Percentiles rank a stretch among this genome's conserved stretches.
These are phyloP conservation scores for Atta cephalotes DNA, from an alignment of 1,140 invertebrate species.

Conservation along the genomic window DNA sequence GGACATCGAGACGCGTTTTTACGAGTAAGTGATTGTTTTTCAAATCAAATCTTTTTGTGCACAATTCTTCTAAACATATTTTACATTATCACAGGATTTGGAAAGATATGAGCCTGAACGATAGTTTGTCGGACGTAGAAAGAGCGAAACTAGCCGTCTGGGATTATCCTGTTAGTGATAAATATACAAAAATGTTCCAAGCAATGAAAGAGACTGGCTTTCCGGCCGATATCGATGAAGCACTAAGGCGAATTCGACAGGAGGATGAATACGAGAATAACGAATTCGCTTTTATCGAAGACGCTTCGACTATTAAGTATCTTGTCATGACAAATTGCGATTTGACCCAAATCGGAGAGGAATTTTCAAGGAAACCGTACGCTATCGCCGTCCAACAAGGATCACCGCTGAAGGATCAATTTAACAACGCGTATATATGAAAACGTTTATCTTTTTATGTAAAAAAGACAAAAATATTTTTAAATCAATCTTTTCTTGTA, in stretches of 20 bases:
- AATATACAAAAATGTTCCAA: slow-evolving; percentile 99
- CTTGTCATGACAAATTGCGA: slow-evolving; percentile 95
- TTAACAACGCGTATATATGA: slow-evolving; percentile 94
- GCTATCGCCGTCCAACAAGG: slow-evolving; percentile 98
- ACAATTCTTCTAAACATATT: neutral
- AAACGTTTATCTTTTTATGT: neutral
- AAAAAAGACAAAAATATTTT: neutral
- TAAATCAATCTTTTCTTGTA: slow-evolving; percentile 23
- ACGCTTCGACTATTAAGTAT: slow-evolving; percentile 97
- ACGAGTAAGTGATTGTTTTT: slow-evolving; percentile 91
- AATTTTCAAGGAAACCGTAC: slow-evolving; percentile 98
- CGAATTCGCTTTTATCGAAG: slow-evolving; percentile 97
- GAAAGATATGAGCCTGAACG: slow-evolving; percentile 99
- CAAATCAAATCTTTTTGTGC: neutral
- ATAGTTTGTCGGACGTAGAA: slow-evolving; percentile 95
- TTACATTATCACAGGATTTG: slow-evolving; percentile 92
- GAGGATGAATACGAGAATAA: slow-evolving; percentile 88
- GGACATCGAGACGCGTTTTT: slow-evolving; percentile 97
- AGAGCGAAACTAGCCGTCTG: slow-evolving; percentile 97
- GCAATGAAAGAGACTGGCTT: slow-evolving; percentile 97
- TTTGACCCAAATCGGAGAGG: slow-evolving; percentile 95
- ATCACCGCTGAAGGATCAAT: slow-evolving; percentile 96
- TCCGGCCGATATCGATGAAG: slow-evolving; percentile 92
- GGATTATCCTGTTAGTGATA: slow-evolving; percentile 99
- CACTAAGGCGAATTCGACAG: slow-evolving; percentile 91